These are phyloP conservation scores for Eurosta solidaginis DNA, from an alignment of 1,140 invertebrate species.

Conservation along the genomic window DNA sequence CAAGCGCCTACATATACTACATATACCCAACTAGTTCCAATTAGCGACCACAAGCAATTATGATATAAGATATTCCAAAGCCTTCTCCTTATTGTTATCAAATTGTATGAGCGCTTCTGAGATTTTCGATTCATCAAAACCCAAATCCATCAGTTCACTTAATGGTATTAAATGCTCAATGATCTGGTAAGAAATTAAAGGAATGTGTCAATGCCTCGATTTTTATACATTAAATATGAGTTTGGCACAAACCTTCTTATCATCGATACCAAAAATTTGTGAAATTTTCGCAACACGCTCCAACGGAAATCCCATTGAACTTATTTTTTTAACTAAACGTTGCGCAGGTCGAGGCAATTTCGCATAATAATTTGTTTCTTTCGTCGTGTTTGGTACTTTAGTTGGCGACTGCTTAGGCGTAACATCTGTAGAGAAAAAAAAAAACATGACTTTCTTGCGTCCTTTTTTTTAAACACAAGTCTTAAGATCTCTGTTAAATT, in stretches of 20 bases:
- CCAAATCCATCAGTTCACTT: conserved; percentile 78
- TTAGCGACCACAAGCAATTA: conserved; percentile 58
- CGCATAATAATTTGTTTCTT: background rate
- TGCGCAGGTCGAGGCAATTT: conserved; percentile 61
- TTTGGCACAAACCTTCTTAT: conserved; percentile 75
- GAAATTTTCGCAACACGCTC: conserved; percentile 77
- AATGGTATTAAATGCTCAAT: conserved; percentile 71
- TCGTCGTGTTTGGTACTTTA: background rate
- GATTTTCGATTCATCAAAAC: conserved; percentile 78
- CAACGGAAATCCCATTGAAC: conserved; percentile 83
- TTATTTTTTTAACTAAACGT: conserved; percentile 71
- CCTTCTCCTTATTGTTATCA: conserved; percentile 83
- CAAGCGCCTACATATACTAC: background rate
- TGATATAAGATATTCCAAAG: conserved; percentile 80
- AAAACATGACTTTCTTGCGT: background rate
- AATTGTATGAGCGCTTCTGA: conserved; percentile 75
- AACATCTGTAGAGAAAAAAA: background rate
- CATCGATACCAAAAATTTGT: conserved; percentile 74
- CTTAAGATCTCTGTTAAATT: too few species aligned
- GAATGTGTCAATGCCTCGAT: too few species aligned
- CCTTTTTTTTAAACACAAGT: too few species aligned
- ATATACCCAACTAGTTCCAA: too few species aligned
- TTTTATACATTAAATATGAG: too few species aligned
- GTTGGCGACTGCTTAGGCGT: background rate
- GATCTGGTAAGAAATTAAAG: conserved; percentile 61